phyloP scores from a whole-genome alignment of 2,888 invertebrate genomes.

The Myopa tessellatipennis region DNA sequence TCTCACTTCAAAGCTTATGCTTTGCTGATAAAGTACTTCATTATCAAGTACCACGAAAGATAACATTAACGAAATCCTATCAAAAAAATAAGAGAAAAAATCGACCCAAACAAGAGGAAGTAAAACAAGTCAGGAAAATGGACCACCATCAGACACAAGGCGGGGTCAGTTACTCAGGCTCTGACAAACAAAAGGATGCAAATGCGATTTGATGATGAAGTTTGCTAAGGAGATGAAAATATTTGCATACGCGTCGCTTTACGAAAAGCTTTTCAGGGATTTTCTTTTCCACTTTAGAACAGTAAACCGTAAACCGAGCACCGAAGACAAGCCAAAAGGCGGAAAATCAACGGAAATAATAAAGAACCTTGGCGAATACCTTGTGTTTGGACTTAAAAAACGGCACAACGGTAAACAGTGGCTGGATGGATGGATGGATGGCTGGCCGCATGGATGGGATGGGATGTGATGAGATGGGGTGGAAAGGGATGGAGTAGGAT shows the following conservation, averaged over 20 bases:
- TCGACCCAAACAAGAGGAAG: background rate
- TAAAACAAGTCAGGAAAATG: background rate
- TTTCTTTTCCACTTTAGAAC: constrained; percentile 33
- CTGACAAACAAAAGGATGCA: constrained; percentile 38
- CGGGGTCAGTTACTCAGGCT: constrained; percentile 30
- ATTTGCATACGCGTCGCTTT: constrained; percentile 34
- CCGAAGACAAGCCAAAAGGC: constrained; percentile 20
- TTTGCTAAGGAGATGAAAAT: constrained; percentile 39
- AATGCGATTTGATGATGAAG: constrained; percentile 39
- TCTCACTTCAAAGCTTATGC: background rate
- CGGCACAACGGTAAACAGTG: background rate
- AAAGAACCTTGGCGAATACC: constrained; percentile 28
- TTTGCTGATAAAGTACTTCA: constrained; percentile 14
- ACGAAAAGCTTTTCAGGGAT: constrained; percentile 29
- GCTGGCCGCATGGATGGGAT: background rate
- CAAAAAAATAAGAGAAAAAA: constrained; percentile 18
- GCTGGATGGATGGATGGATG: background rate
- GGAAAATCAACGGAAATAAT: constrained; percentile 39
- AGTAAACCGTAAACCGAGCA: background rate
- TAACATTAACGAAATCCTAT: constrained; percentile 23
- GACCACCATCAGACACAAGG: constrained; percentile 10
- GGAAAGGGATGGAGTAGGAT: constrained; percentile 3
- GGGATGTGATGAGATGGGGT: background rate
- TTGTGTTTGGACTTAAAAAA: constrained; percentile 26
- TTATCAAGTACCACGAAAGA: constrained; percentile 16